phyloP scores from a whole-genome alignment of 2,888 invertebrate species.

The Rhopalosiphum nymphaeae region DNA sequence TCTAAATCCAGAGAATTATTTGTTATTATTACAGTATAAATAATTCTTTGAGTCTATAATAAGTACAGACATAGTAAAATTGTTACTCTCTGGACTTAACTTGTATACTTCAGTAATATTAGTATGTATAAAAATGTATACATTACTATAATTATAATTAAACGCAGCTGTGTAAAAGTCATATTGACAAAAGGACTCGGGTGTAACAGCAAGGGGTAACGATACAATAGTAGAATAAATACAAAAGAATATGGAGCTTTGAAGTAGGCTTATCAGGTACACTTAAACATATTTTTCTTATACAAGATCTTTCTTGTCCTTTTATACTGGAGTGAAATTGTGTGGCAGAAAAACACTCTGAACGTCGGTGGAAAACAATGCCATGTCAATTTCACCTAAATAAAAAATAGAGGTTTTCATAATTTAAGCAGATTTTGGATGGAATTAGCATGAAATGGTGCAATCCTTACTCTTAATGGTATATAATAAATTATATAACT shows the following conservation, averaged over 20 bases:
- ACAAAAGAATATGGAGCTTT: background rate
- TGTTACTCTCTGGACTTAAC: background rate
- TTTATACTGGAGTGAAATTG: background rate
- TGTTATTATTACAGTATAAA: background rate
- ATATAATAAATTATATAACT: background rate
- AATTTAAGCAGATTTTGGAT: background rate
- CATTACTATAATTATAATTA: constrained; percentile 39
- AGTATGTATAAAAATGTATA: background rate
- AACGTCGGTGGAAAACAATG: background rate
- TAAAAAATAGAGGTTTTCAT: background rate
- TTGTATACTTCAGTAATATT: background rate
- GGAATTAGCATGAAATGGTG: background rate
- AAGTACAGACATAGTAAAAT: background rate
- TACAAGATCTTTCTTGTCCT: background rate
- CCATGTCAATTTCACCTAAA: background rate
- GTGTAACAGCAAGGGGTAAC: background rate
- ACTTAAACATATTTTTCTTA: constrained; percentile 8
- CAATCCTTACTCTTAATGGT: background rate
- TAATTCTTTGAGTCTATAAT: background rate
- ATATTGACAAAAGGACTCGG: background rate
- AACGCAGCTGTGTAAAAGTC: background rate
- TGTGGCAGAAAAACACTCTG: background rate
- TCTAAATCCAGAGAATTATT: background rate
- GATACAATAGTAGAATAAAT: background rate
- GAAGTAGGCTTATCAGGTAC: constrained; percentile 26